Base-by-base conservation (phyloP, 2,888 invertebrate genomes). In the Acanthosepion pharaonis region DNA sequence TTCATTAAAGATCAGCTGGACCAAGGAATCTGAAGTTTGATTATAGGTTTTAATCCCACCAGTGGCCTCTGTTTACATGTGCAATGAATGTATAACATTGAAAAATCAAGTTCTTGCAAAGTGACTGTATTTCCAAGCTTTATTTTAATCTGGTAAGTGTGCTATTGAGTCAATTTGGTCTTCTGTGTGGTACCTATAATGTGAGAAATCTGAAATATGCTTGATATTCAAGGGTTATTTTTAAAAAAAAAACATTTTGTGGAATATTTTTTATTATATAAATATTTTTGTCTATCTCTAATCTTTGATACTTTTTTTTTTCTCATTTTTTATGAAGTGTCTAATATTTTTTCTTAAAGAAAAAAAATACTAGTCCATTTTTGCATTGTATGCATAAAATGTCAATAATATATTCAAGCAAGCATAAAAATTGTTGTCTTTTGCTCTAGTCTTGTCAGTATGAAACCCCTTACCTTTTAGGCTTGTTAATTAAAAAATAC, bases 91-190 rank as follows among this genome's bases (percentile, higher is more conserved):
- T 78, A 78, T n/a, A 78, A 78, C 9, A 78, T n/a, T n/a, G 78
- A 78, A 78, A 78, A 78, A 78, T n/a, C 11, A n/a, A n/a, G n/a
- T 78, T 78, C n/a, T 78, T 78, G n/a, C 78, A 18, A n/a, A 78
- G 78, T 78, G n/a, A 78, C 78, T 78, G 78, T 78, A 78, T 78
- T n/a, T 78, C 78, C 78, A 78, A 78, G 78, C 78, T 78, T 78
- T 51, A 8, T 11, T 51, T 64, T 78, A 78, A 33, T 78, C 78
- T 78, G 78, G n/a, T 78, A n/a, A n/a, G 11, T 78, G 78, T n/a
- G 18, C n/a, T n/a, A 78, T 33, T 78, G 78, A 78, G 78, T 78
- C 78, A 78, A 5, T 78, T n/a, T 78, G 78, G 18, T 78, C 78
- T n/a, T 78, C n/a, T 78, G 78, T 78, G 78, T 78, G 78, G 78